Base-by-base conservation (phyloP, 1,140 invertebrate genomes). In the Musca domestica region DNA sequence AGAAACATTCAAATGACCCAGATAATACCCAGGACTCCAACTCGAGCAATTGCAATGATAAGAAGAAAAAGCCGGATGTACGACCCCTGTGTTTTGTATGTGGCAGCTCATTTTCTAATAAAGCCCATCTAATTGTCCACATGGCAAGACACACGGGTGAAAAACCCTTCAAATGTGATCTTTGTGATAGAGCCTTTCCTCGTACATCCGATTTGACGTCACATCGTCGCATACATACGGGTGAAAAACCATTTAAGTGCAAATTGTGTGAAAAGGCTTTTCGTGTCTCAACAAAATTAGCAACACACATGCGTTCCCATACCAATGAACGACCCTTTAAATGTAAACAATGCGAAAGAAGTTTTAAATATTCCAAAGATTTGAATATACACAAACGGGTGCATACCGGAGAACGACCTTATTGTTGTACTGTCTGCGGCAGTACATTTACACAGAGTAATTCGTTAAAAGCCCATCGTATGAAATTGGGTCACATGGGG, bases 161-260 rank as follows among this genome's bases (percentile, higher is more conserved):
- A 54, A 48, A 48, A 23, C 65, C 65, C 1, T 67, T 54, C 23
- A 67, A 67, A 56, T 67, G 65, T 56, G 23, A 54, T 10, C 52
- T 30, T 34, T 67, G 65, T 67, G 65, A 67, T 14, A 51, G 41
- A 12, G n/a, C 48, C 1, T 67, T 52, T 49, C 15, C 17, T 25
- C 46, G 30, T 10, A 49, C 23, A 3, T 47, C 19, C 2, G 64
- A 66, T 27, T n/a, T 12, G 3, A 46, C 19, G 3, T 46, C 41
- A 1, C 64, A 66, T 17, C 23, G 15, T 17, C 46, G 64, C 10
- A 25, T 27, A 34, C 65, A 66, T 48, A 52, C 69, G 19, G 69
- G 69, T 15, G 77, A 79, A 27, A 71, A 74, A 3, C 77, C 77
- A 7, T 80, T 74, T 22, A n/a, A 47, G 17, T 66, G 64, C 23